These are phyloP conservation scores for Calliopum simillimum DNA, from an alignment of 2,888 invertebrate species.

Conservation along the genomic window DNA sequence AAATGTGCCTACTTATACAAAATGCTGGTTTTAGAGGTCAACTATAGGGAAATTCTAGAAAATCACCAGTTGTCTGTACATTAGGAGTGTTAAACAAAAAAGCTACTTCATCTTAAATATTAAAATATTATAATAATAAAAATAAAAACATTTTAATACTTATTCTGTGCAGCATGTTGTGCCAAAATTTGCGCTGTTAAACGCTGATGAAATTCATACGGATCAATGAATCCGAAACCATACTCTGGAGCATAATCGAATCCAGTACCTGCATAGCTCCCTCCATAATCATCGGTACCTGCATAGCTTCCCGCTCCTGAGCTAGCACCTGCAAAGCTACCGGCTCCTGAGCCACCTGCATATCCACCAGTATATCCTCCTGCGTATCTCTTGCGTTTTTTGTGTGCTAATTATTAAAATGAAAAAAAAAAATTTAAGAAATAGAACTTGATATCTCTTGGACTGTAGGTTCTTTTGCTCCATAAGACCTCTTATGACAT, in stretches of 20 bases:
- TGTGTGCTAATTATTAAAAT: background rate
- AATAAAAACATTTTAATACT: conserved; percentile 49
- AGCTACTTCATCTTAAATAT: no score
- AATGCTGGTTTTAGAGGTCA: no score
- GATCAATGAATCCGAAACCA: conserved; percentile 58
- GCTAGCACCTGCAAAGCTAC: conserved; percentile 37
- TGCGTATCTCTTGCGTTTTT: conserved; percentile 46
- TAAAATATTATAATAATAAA: no score
- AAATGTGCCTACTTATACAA: no score
- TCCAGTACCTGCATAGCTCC: conserved; percentile 50
- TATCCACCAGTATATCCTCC: conserved; percentile 49
- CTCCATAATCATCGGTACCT: conserved; percentile 40
- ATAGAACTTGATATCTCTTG: no score
- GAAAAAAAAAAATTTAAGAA: conserved; percentile 4
- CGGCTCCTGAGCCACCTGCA: conserved; percentile 43
- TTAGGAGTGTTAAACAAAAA: no score
- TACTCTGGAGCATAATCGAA: conserved; percentile 52
- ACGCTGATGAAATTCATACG: conserved; percentile 61
- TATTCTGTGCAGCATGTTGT: conserved; percentile 59
- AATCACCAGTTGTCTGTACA: no score
- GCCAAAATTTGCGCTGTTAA: conserved; percentile 60
- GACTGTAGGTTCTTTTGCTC: no score
- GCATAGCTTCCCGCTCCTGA: conserved; percentile 41
- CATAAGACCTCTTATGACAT: no score
- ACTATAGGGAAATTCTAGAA: no score